Conservation (phyloP, 2,797 vertebrate genomes). For the Ptychadena robeensis region DNA sequence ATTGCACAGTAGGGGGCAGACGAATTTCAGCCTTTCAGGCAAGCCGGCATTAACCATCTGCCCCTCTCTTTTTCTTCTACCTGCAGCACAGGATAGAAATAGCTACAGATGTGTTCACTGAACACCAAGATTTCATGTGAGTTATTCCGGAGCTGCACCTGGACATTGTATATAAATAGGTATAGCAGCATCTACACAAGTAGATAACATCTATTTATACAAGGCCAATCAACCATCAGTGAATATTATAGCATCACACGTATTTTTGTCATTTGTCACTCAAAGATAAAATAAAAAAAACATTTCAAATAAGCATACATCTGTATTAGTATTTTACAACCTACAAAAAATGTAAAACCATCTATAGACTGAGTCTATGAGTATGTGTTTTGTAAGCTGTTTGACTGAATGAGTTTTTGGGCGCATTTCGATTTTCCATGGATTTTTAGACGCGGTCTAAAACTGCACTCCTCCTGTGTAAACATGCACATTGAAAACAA, state of each 20-base stretch:
- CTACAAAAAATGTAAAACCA: too few species aligned
- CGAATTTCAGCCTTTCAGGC: not conserved
- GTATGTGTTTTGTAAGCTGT: too few species aligned
- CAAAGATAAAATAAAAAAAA: too few species aligned
- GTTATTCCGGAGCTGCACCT: conserved; percentile 1
- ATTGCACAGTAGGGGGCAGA: conserved; percentile 27
- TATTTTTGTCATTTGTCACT: too few species aligned
- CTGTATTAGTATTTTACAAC: too few species aligned
- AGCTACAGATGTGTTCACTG: conserved; percentile 5
- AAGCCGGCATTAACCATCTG: conserved; percentile 15
- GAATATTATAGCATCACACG: not conserved
- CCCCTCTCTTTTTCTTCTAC: conserved; percentile 1
- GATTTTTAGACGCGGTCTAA: too few species aligned
- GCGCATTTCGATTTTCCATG: too few species aligned
- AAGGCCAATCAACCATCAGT: not conserved
- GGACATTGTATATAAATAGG: conserved; percentile 33
- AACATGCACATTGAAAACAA: too few species aligned
- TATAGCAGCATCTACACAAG: not conserved
- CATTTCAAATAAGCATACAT: too few species aligned
- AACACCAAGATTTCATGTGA: not conserved
- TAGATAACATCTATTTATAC: not conserved
- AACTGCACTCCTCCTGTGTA: too few species aligned
- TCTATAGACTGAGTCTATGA: too few species aligned
- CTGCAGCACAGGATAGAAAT: conserved; percentile 14
- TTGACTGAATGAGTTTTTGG: too few species aligned